Evolutionary conservation across 30 jellyfish, hydroid and myxozoan genomes (phyloP), one percentile per base, ranked within the genome.

Genomic region (Turritopsis rubra): DNA sequence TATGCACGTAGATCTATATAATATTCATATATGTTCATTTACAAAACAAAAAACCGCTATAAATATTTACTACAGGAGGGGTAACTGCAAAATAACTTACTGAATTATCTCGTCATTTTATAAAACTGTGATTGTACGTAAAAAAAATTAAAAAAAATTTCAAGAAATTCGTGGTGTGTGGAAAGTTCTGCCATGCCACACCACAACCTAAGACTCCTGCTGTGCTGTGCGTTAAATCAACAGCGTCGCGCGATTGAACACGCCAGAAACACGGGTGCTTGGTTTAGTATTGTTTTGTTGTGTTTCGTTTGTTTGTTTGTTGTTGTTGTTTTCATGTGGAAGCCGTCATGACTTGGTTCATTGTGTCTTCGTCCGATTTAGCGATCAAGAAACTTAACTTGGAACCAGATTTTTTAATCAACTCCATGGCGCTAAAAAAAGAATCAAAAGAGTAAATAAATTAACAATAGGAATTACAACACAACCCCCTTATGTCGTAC

Each of bases 361-460:
- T 66, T 0, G 96, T 83, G 60, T 83, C 87, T 19, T 75, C 68
- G 66, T 87, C 96, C 27, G 97, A 86, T 78, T 84, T 91, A 19
- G 91, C 93, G n/a, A 91, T 79, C 70, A 87, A 84, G 81, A 91
- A 87, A 18, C 88, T 79, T 28, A 91, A 75, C 53, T 79, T 75
- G 68, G 21, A 53, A n/a, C 97, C 97, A 76, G 97, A 90, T 52
- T 87, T 81, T 8, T 83, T 86, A 21, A 91, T 91, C 85, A 87
- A 29, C 29, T 91, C 97, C 97, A 91, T 91, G 29, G 97, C 97
- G 22, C 97, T 91, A 85, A 54, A 54, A 65, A 25, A 80, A 73
- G 22, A 60, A 60, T 18, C 73, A 60, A 18, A 60, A 23, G 73
- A 18, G 21, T 18, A 23, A 0, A 18, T 18, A 21, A 60, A 60